These are phyloP conservation scores for Perodicticus potto DNA, from an alignment of 2,797 vertebrate genomes.

Conservation along the genomic window DNA sequence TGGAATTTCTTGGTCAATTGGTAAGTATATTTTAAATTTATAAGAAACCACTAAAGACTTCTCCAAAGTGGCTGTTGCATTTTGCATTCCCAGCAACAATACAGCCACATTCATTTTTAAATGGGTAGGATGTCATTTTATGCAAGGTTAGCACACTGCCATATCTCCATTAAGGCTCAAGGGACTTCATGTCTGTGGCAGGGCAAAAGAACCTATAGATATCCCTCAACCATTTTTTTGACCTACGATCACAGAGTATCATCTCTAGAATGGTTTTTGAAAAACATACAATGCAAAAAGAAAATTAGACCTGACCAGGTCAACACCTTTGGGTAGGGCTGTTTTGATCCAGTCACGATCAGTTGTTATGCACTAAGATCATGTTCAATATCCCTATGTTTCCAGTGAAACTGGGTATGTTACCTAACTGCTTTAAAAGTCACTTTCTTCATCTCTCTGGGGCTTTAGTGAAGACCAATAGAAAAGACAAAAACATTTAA, in stretches of 20 bases:
- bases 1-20: neutral
- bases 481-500: constrained; percentile 31
- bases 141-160: neutral
- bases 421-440: neutral
- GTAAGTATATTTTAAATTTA: neutral
- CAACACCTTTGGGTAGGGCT: neutral
- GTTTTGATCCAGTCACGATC: constrained; percentile 34
- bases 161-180: neutral
- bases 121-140: neutral
- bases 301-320: neutral
- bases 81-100: neutral
- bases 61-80: neutral
- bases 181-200: neutral
- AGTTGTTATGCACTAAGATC: neutral
- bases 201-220: neutral
- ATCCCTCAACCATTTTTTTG: neutral
- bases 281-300: neutral
- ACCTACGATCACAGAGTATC: neutral
- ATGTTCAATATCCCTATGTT: neutral
- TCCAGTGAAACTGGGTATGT: neutral
- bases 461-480: neutral
- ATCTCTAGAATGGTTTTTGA: neutral
- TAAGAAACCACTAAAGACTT: neutral
- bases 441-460: neutral
- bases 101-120: neutral